Evolutionary conservation across 2,113 vertebrate species (phyloP), one percentile per base, ranked within the genome.

Genomic region (Pelobates fuscus): DNA sequence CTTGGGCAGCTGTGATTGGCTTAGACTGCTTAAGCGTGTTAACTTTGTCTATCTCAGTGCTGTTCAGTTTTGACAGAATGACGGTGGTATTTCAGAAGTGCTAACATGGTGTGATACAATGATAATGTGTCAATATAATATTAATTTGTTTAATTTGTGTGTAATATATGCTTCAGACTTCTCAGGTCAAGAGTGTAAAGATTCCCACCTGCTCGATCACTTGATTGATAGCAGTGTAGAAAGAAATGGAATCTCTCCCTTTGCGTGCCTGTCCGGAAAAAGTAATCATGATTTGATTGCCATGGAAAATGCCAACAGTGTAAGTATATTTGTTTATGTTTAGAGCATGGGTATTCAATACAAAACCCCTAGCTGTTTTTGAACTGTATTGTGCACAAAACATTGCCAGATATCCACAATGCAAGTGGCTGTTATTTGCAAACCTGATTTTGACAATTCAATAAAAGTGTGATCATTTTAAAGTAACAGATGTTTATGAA

Each of bases 191-290:
- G 59, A 85, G 29, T 80, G 60, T 37, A 49, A 64, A 43, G 81
- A 82, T 15, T 85, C 81, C 0, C 37, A 83, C 41, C 52, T 86
- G 2, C 77, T 57, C 2, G 68, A 77, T 79, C 80, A 88, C 15
- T 10, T 86, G 73, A 84, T 82, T 81, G 79, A 15, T 62, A 81
- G 71, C 71, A 67, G 25, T 26, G 75, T 79, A 32, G 79, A 77
- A 62, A 84, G 80, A 78, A 26, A 6, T 52, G 82, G 81, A 1
- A 25, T 86, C 70, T 86, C 80, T 21, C 84, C 82, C 7, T 89
- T 87, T 80, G 80, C 30, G 4, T 84, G 82, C 76, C 86, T 85
- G 0, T 87, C 86, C 29, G 86, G 86, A 49, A 86, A 80, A 55
- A 81, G 68, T 29, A 78, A 84, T 59, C 14, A 18, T 2, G 78